Evolutionary conservation across 2,888 invertebrate genomes (phyloP), one percentile per base, ranked within the genome.

Genomic region (Andrena flavipes): DNA sequence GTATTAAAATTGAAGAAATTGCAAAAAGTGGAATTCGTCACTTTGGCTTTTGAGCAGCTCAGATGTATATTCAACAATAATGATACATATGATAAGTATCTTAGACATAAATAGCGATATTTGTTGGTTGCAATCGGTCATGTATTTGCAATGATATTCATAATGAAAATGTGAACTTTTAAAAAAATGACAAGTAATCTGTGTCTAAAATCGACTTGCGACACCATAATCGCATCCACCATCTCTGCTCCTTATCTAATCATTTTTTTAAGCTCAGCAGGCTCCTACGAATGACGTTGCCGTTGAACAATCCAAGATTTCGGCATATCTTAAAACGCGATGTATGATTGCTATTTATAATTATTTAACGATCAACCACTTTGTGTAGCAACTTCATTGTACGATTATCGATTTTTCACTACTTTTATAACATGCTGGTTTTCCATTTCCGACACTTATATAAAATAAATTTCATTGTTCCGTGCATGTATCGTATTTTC

Each of bases 71-170:
- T 87, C 81, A 84, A 86, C 84, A 86, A 82, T 82, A 72, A 86
- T 80, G 79, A 69, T 82, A 82, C 78, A 73, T 77, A 83, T 68
- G 76, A 87, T 85, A 85, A 85, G 85, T 87, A 87, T 81, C 65
- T 84, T 87, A 84, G 83, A 90, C 83, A 86, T 78, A 73, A 85
- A 89, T 82, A 84, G 83, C 87, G 70, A 87, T 83, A 85, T 73
- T 63, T 67, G 68, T 76, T 68, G 68, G 75, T 79, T 77, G 79
- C 70, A 29, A 74, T 78, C 70, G 69, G 62, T 73, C 75, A 56
- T 49, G 72, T 70, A 69, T 30, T 26, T 56, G 29, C 70, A 82
- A 84, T 68, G 71, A 71, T 72, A 29, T 69, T 20, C 85, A 78
- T 65, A 67, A 54, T 64, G 75, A 67, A 13, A 86, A 82, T 69